phyloP scores from a whole-genome alignment of 2,797 vertebrate genomes.

The Microtus agrestis region DNA sequence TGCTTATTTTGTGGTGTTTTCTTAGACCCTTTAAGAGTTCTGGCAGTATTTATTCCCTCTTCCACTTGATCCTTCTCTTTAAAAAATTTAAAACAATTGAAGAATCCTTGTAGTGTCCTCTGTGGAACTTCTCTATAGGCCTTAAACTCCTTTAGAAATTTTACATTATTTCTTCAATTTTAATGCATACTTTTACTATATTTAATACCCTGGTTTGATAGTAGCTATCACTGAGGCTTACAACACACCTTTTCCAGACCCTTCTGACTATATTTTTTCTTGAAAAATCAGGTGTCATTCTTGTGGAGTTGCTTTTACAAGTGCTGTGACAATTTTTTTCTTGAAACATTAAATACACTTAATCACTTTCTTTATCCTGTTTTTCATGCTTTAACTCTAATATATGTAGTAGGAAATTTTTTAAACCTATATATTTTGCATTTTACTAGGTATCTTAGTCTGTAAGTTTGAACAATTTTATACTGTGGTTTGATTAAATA shows the following conservation, averaged over 20 bases:
- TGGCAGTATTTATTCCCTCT: neutral
- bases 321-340: neutral
- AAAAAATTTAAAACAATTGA: neutral
- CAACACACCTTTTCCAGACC: neutral
- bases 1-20: neutral
- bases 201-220: neutral
- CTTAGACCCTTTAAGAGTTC: neutral
- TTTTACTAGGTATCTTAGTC: neutral
- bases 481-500: neutral
- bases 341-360: neutral
- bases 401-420: neutral
- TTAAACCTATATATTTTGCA: neutral
- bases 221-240: neutral
- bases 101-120: neutral
- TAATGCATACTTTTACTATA: neutral
- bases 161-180: neutral
- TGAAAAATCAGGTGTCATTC: neutral
- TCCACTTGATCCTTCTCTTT: neutral
- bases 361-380: neutral
- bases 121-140: neutral
- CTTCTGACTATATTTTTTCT: neutral
- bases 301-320: neutral
- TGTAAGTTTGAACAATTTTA: neutral
- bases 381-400: neutral
- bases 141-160: neutral